A percentile compares a stretch with the other conserved stretches of the same genome.
These are phyloP conservation scores for Turdus rufiventris DNA, from an alignment of 2,113 vertebrate genomes.

Conservation along the genomic window DNA sequence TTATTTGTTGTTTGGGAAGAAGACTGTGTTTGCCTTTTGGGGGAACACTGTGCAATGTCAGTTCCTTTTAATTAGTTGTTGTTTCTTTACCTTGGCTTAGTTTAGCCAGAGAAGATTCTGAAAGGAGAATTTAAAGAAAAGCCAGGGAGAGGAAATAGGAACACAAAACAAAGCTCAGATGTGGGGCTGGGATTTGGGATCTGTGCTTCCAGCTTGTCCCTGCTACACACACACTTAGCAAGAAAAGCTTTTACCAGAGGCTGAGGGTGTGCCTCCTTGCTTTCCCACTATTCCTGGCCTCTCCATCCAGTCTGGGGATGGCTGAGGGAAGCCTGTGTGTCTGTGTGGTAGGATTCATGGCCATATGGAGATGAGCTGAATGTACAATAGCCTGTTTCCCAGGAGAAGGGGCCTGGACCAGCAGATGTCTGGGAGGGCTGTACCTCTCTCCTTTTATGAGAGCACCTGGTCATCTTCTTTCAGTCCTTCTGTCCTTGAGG, in stretches of 20 bases:
- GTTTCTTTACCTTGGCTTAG: neutral
- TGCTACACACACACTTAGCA: neutral
- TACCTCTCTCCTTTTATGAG: neutral
- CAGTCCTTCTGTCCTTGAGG: neutral
- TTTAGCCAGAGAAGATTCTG: neutral
- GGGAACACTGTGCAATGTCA: neutral
- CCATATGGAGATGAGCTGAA: neutral
- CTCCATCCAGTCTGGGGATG: neutral
- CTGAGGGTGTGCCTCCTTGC: neutral
- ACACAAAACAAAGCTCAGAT: neutral
- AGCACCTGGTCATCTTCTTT: neutral
- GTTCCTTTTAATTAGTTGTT: neutral
- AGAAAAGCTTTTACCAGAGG: neutral
- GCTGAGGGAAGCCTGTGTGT: neutral
- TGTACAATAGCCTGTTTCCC: neutral
- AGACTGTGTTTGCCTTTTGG: neutral
- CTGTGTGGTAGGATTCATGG: neutral
- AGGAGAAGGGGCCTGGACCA: neutral
- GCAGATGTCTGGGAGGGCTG: neutral
- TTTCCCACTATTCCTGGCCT: neutral
- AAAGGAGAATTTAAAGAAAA: neutral
- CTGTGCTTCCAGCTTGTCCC: neutral
- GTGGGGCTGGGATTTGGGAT: neutral
- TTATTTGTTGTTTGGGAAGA: slow-evolving; percentile 8
- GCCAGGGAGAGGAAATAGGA: neutral